A percentile compares a stretch with the other conserved stretches of the same genome.
Conservation (phyloP, 2,113 vertebrate genomes). For the Pluvianellus socialis region DNA sequence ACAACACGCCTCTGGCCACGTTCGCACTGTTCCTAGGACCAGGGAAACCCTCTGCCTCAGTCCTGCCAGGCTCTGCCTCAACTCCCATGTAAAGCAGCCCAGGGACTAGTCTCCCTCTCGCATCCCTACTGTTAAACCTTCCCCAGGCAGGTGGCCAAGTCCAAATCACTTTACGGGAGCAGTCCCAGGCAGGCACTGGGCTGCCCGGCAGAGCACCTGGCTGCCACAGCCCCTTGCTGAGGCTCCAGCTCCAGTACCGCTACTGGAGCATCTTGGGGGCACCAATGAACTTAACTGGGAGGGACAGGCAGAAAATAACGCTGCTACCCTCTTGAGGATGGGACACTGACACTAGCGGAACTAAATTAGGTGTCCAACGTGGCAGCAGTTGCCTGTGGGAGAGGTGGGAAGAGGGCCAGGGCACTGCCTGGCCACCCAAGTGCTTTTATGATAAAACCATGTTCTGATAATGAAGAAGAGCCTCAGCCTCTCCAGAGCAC, state of each 20-base stretch:
- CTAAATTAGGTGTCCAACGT: accelerated
- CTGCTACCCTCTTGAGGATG: not conserved
- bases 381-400: not conserved
- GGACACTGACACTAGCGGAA: not conserved
- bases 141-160: not conserved
- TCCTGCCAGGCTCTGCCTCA: not conserved
- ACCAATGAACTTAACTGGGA: not conserved
- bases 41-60: not conserved
- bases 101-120: not conserved
- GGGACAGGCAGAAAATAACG: not conserved
- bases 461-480: not conserved
- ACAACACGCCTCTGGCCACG: not conserved
- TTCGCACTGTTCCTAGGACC: not conserved
- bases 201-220: no score
- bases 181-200: not conserved
- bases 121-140: not conserved
- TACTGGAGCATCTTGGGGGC: not conserved
- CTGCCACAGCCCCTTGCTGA: no score
- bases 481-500: not conserved
- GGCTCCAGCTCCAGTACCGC: accelerated
- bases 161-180: not conserved
- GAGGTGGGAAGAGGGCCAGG: not conserved
- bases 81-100: not conserved
- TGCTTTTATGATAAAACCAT: not conserved
- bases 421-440: accelerated